Evolutionary conservation across 1,140 invertebrate species (phyloP).

Genomic region (Ceratoteleas bidentatus): DNA sequence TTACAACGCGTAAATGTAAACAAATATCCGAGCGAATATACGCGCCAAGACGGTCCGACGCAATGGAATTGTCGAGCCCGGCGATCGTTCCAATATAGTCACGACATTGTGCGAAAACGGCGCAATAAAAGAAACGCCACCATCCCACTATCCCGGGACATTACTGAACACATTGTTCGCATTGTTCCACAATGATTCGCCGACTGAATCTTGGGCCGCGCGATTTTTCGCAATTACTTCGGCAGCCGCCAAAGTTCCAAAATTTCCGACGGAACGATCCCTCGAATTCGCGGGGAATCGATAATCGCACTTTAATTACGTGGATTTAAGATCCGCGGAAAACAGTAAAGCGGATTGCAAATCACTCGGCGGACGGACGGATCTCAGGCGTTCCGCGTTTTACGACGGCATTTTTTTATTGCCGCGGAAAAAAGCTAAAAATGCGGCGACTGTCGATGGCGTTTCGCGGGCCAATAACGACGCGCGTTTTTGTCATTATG

Average conservation of each 20-base stretch:
- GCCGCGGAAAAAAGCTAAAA: slow-evolving; percentile 27
- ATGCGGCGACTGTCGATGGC: slow-evolving; percentile 1
- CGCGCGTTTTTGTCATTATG: too few relatives aligned
- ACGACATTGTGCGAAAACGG: slow-evolving; percentile 40
- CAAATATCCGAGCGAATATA: slow-evolving; percentile 5
- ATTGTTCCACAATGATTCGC: slow-evolving; percentile 21
- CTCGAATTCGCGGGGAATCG: slow-evolving; percentile 56
- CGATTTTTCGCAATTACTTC: not conserved
- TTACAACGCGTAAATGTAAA: not conserved
- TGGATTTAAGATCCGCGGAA: slow-evolving; percentile 69
- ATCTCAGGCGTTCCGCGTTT: too few relatives aligned
- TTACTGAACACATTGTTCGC: slow-evolving; percentile 33
- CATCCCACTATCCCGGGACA: slow-evolving; percentile 29
- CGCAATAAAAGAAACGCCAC: slow-evolving; percentile 48
- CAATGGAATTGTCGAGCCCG: slow-evolving; percentile 41
- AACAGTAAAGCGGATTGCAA: slow-evolving; percentile 70
- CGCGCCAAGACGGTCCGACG: slow-evolving; percentile 32
- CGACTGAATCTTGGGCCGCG: slow-evolving; percentile 4
- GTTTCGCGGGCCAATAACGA: too few relatives aligned
- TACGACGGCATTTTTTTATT: too few relatives aligned
- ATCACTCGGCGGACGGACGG: slow-evolving; percentile 69
- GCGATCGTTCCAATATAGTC: slow-evolving; percentile 50
- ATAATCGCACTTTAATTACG: slow-evolving; percentile 71
- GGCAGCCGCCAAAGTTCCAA: too few relatives aligned
- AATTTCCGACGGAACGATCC: slow-evolving; percentile 13